Conservation (phyloP, 2,113 vertebrate species). For the Scatophagus argus region DNA sequence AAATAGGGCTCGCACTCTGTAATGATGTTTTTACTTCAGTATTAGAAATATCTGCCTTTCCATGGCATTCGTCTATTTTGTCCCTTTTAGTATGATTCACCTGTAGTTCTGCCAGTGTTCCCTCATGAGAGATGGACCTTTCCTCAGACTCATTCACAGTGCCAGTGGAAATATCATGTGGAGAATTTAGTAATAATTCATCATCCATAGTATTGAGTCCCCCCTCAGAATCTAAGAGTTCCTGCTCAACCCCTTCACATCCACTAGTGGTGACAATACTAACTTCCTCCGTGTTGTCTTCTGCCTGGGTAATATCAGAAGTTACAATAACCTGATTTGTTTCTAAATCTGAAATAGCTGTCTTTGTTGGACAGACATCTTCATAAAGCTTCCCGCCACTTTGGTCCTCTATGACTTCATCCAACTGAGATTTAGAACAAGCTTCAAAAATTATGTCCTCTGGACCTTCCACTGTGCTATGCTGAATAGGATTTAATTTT, state of each 20-base stretch:
- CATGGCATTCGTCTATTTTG: neutral
- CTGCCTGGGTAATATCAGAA: slow-evolving; percentile 2
- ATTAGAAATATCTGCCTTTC: neutral
- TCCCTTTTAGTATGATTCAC: neutral
- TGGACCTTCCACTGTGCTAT: neutral
- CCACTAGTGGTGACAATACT: neutral
- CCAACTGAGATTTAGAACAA: neutral
- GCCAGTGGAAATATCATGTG: neutral
- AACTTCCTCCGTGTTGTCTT: neutral
- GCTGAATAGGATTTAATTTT: neutral
- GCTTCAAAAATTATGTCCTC: neutral
- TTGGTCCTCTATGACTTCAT: neutral
- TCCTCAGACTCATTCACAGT: slow-evolving; percentile 4
- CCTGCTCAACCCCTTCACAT: neutral
- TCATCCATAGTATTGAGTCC: neutral
- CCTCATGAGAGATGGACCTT: neutral
- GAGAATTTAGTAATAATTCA: neutral
- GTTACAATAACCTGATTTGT: neutral
- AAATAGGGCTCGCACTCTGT: neutral
- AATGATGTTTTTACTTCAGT: neutral
- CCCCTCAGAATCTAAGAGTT: neutral
- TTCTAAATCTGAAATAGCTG: neutral
- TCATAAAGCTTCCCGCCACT: neutral
- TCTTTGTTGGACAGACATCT: neutral
- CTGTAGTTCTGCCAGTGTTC: neutral